These are phyloP conservation scores for Ctenoplectra terminalis DNA, from an alignment of 1,140 invertebrate genomes.

Conservation along the genomic window DNA sequence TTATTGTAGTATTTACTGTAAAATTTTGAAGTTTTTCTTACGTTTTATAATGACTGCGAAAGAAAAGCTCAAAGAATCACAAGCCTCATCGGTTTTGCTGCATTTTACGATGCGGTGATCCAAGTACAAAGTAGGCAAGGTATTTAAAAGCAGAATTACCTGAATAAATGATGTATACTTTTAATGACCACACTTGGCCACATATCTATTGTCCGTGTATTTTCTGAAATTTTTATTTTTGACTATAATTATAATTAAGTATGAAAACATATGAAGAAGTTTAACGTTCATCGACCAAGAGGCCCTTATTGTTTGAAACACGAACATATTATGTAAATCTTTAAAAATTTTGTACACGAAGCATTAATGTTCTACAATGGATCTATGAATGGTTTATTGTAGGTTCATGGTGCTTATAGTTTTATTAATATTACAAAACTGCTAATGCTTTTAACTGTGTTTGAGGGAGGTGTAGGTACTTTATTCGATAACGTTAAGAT, in stretches of 20 bases:
- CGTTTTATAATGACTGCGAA: not conserved
- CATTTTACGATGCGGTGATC: constrained; percentile 16
- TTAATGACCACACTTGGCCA: constrained; percentile 40
- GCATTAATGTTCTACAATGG: not conserved
- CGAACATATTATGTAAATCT: not conserved
- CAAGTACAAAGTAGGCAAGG: constrained; percentile 60
- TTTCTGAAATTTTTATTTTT: constrained; percentile 49
- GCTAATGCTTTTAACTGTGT: not conserved
- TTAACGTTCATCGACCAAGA: constrained; percentile 37
- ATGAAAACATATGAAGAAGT: not conserved
- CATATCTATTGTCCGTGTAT: constrained; percentile 52
- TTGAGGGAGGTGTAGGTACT: not conserved
- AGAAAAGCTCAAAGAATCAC: not conserved
- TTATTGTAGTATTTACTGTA: not conserved
- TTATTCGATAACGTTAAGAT: constrained; percentile 19
- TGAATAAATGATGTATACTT: constrained; percentile 16
- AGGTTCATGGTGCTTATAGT: not conserved
- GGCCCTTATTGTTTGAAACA: not conserved
- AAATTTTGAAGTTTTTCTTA: constrained; percentile 3
- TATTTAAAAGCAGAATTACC: constrained; percentile 18
- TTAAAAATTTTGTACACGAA: not conserved
- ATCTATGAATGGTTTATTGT: constrained; percentile 1
- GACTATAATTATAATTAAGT: not conserved
- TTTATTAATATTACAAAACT: not conserved
- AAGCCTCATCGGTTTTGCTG: constrained; percentile 30